phyloP scores from a whole-genome alignment of 2,113 vertebrate species.

The Microcebus ravelobensis region DNA sequence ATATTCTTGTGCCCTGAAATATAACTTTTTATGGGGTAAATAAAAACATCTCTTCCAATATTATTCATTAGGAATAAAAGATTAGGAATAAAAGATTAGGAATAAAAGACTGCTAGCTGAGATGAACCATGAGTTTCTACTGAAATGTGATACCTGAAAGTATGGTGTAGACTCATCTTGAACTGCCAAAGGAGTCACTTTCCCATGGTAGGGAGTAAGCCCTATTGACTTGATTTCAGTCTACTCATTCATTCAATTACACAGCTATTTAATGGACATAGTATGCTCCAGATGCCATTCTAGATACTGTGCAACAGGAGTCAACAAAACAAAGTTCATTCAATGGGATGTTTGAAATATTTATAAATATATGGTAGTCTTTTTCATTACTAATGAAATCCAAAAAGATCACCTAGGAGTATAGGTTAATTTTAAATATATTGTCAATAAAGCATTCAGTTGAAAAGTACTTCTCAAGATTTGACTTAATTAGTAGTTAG shows the following conservation, averaged over 20 bases:
- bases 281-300: not conserved
- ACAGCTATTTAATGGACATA: not conserved
- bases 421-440: conserved; percentile 19
- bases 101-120: not conserved
- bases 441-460: not conserved
- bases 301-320: not conserved
- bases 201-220: not conserved
- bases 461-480: not conserved
- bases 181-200: not conserved
- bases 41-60: not conserved
- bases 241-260: not conserved
- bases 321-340: not conserved
- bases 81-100: not conserved
- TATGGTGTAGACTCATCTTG: not conserved
- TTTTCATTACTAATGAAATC: not conserved
- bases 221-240: not conserved
- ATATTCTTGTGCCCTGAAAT: not conserved
- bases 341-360: not conserved
- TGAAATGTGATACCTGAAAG: not conserved
- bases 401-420: not conserved
- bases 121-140: not conserved
- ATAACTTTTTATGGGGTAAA: not conserved
- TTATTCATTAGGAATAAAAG: not conserved
- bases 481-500: not conserved
- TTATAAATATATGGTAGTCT: not conserved